Conservation (phyloP, 2,888 invertebrate species). For the Scaptomyza parva region DNA sequence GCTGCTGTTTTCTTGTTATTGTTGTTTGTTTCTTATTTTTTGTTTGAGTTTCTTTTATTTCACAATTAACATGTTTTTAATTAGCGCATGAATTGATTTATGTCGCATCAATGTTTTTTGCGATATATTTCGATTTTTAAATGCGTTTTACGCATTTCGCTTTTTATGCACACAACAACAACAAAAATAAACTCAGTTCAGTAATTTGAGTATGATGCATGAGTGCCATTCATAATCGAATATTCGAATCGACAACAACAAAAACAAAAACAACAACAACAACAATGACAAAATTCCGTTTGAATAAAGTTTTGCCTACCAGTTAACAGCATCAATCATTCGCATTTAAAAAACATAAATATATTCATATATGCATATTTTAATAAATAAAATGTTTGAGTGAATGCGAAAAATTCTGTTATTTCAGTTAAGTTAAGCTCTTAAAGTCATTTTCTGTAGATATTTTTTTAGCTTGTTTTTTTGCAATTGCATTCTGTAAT, state of each 20-base stretch:
- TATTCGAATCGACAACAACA: slow-evolving; percentile 28
- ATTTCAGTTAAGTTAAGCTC: neutral
- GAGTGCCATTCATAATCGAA: slow-evolving; percentile 41
- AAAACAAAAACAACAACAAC: slow-evolving; percentile 2
- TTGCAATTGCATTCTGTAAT: slow-evolving; percentile 33
- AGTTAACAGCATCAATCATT: slow-evolving; percentile 40
- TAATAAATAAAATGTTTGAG: slow-evolving; percentile 14
- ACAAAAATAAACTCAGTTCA: slow-evolving; percentile 41
- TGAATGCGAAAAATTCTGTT: neutral
- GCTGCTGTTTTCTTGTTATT: slow-evolving; percentile 4
- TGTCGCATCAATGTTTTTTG: slow-evolving; percentile 57
- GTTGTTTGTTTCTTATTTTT: slow-evolving; percentile 1
- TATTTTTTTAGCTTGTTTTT: neutral
- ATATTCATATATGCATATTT: slow-evolving; percentile 13
- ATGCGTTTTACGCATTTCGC: slow-evolving; percentile 21
- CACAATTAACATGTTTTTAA: slow-evolving; percentile 73
- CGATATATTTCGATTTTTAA: slow-evolving; percentile 47
- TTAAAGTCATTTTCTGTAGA: neutral
- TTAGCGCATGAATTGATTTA: slow-evolving; percentile 71
- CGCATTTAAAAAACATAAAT: slow-evolving; percentile 8
- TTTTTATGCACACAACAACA: slow-evolving; percentile 20
- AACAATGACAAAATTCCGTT: neutral
- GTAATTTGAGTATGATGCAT: slow-evolving; percentile 62
- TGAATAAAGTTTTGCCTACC: slow-evolving; percentile 6
- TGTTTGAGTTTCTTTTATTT: slow-evolving; percentile 16